Evolutionary conservation across 2,888 invertebrate genomes (phyloP).

Genomic region (Philereme transversata): DNA sequence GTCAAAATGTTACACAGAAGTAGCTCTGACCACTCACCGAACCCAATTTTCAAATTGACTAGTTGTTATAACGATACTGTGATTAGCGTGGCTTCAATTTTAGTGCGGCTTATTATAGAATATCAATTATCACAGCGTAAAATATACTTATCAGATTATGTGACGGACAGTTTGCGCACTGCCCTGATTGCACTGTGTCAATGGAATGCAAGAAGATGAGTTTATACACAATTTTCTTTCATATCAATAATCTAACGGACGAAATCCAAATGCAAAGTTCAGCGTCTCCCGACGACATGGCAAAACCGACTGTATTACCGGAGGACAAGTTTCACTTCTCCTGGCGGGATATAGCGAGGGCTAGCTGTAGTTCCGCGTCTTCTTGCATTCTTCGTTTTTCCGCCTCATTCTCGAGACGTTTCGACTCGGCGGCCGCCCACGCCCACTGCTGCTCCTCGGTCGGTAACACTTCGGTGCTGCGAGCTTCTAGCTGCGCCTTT

Average conservation of each 20-base stretch:
- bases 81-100: slow-evolving; percentile 25
- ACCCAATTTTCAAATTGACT: slow-evolving; percentile 50
- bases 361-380: slow-evolving; percentile 89
- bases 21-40: slow-evolving; percentile 2
- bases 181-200: slow-evolving; percentile 18
- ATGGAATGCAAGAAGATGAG: slow-evolving; percentile 28
- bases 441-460: slow-evolving; percentile 88
- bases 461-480: slow-evolving; percentile 59
- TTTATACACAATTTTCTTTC: not conserved
- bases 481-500: slow-evolving; percentile 48
- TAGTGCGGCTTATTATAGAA: slow-evolving; percentile 22
- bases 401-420: slow-evolving; percentile 85
- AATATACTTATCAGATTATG: slow-evolving; percentile 25
- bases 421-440: slow-evolving; percentile 89
- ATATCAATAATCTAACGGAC: slow-evolving; percentile 17
- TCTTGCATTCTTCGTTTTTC: slow-evolving; percentile 85
- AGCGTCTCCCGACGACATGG: slow-evolving; percentile 24
- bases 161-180: slow-evolving; percentile 10
- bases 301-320: slow-evolving; percentile 24
- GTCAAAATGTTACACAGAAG: slow-evolving; percentile 6
- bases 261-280: slow-evolving; percentile 28
- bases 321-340: slow-evolving; percentile 59
- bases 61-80: slow-evolving; percentile 42
- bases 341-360: slow-evolving; percentile 86
- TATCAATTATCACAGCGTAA: slow-evolving; percentile 33